Evolutionary conservation across 2,797 vertebrate genomes (phyloP), one percentile per base, ranked within the genome.

Genomic region (Gastrophryne carolinensis): DNA sequence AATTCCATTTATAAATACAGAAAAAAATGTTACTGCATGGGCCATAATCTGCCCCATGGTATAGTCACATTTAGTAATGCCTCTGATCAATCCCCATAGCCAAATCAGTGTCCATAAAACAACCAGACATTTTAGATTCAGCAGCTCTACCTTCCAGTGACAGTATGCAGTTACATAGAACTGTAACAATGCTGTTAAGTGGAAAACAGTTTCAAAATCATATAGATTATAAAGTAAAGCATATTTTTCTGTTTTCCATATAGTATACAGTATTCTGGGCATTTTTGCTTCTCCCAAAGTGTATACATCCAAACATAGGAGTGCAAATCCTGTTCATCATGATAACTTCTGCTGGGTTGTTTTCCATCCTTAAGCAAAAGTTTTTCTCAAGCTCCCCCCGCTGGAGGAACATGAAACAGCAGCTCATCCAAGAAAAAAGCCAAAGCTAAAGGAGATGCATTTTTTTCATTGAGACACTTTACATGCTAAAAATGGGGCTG

Each of bases 401-500:
- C 67, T 77, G 75, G 67, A 17, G 27, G 2, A 70, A 57, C 11
- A 24, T 27, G 58, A 35, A 64, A 58, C 44, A 27, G 50, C 75
- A 77, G 53, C n/a, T 73, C 65, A 50, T 65, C 58, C 57, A 77
- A 71, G 65, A 35, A 67, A 57, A 13, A 65, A 77, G 5, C 37
- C 50, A 77, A 77, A 65, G 50, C 67, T 70, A 70, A 13, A 44
- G 49, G n/a, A 72, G 72, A 47, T 65, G 27, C 15, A 29, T 57
- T 52, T 64, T 72, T 67, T 67, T 67, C n/a, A 49, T n/a, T n/a
- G 75, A 65, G 75, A 72, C 52, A 54, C 30, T 71, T 60, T 52
- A 77, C 37, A 71, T 77, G 75, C 67, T 71, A 67, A 77, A 57
- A 67, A 77, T 37, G 67, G 72, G 67, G 60, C 64, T 72, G 72